Evolutionary conservation across 2,888 invertebrate species (phyloP).

Genomic region (Drosophila birchii): DNA sequence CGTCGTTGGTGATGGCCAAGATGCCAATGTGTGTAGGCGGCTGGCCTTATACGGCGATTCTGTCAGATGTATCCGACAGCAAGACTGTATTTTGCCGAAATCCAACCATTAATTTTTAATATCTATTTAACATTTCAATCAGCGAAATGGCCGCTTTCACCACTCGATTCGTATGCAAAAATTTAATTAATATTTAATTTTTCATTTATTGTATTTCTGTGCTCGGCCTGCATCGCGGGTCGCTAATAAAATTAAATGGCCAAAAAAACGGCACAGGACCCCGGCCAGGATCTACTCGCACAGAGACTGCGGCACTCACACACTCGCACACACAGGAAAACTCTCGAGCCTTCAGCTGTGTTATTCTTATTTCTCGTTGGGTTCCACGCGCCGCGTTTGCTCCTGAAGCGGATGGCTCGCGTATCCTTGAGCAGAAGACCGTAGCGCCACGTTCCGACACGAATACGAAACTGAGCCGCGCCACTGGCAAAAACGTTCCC

Average conservation of each 20-base stretch:
- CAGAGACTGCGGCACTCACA: constrained; percentile 30
- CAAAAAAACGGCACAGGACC: constrained; percentile 29
- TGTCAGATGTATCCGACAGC: constrained; percentile 24
- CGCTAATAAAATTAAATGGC: constrained; percentile 68
- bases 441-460: constrained; percentile 85
- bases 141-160: constrained; percentile 29
- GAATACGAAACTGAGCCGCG: constrained; percentile 84
- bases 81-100: constrained; percentile 17
- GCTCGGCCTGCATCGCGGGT: constrained; percentile 47
- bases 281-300: constrained; percentile 24
- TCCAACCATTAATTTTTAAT: constrained; percentile 66
- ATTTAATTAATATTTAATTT: constrained; percentile 75
- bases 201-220: constrained; percentile 71
- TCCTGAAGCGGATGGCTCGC: constrained; percentile 50
- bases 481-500: constrained; percentile 78
- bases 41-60: constrained; percentile 3
- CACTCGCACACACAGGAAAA: constrained; percentile 38
- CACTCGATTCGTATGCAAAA: constrained; percentile 40
- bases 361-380: constrained; percentile 32
- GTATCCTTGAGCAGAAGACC: constrained; percentile 82
- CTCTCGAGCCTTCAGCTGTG: constrained; percentile 47
- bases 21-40: constrained; percentile 11
- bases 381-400: constrained; percentile 28
- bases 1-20: constrained; percentile 26
- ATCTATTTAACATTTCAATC: constrained; percentile 73